Conservation (phyloP, 2,888 invertebrate species). For the Drosophila mettleri region DNA sequence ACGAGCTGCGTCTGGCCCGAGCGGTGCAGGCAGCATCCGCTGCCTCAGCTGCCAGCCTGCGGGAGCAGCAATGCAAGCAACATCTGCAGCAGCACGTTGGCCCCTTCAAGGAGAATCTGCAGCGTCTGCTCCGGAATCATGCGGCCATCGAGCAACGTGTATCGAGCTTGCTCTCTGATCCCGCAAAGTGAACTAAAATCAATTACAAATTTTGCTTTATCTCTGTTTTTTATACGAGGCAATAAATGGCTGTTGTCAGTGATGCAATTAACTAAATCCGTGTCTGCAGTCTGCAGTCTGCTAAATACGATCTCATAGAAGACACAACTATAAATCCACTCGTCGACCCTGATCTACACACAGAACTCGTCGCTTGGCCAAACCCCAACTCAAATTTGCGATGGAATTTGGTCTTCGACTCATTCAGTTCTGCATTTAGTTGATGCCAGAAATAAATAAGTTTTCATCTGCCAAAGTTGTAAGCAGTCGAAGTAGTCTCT, state of each 20-base stretch:
- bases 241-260: neutral
- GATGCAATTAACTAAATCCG: too few relatives aligned
- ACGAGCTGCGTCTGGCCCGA: conserved; percentile 31
- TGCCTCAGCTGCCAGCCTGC: conserved; percentile 1
- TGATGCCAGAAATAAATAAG: neutral
- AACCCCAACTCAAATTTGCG: too few relatives aligned
- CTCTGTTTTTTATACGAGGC: neutral
- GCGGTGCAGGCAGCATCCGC: conserved; percentile 28
- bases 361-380: too few relatives aligned
- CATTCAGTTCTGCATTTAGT: too few relatives aligned
- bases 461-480: neutral
- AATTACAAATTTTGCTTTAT: neutral
- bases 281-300: too few relatives aligned
- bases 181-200: neutral
- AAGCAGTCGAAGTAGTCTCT: neutral
- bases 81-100: neutral
- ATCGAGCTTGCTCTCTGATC: neutral
- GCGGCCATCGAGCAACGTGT: conserved; percentile 44
- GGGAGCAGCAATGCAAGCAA: neutral
- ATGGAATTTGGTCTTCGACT: too few relatives aligned
- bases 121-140: conserved; percentile 39
- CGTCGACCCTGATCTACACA: too few relatives aligned
- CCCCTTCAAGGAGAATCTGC: conserved; percentile 34
- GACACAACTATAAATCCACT: too few relatives aligned
- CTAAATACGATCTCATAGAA: too few relatives aligned